Conservation (phyloP, 2,797 vertebrate species). For the Cirrhinus mrigala region DNA sequence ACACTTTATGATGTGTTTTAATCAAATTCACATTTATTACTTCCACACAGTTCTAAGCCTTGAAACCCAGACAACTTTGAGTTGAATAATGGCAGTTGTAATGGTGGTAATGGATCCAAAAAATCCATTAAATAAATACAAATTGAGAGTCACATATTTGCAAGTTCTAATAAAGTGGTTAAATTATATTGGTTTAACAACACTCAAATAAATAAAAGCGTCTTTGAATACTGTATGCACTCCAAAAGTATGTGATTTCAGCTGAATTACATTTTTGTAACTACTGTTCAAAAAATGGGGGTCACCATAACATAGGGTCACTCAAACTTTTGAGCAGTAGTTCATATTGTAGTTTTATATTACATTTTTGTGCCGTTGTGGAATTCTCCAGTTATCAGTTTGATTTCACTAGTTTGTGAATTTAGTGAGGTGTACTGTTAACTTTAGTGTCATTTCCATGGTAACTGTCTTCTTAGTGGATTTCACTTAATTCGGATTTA, state of each 20-base stretch:
- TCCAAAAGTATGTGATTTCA: background rate
- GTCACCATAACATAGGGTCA: background rate
- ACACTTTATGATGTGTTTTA: background rate
- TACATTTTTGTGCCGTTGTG: background rate
- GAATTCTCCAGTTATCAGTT: too few relatives aligned
- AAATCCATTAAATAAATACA: background rate
- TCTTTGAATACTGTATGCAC: background rate
- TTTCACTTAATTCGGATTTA: slow-evolving; percentile 8
- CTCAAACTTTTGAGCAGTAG: background rate
- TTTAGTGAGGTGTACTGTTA: background rate
- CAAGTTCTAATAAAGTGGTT: background rate
- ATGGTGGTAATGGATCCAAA: too few relatives aligned
- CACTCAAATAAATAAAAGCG: background rate
- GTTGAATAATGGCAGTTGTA: background rate
- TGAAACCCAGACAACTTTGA: background rate
- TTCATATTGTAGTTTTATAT: background rate
- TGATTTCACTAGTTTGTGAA: background rate
- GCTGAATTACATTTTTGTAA: too few relatives aligned
- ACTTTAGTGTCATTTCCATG: slow-evolving; percentile 9
- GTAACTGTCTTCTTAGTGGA: slow-evolving; percentile 3
- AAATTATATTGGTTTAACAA: background rate
- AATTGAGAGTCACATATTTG: background rate
- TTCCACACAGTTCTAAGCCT: background rate
- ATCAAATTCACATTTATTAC: background rate
- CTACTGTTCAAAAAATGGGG: background rate